A percentile compares a stretch with the other conserved stretches of the same genome.
phyloP scores from a whole-genome alignment of 2,113 vertebrate genomes.

The Daboia siamensis region DNA sequence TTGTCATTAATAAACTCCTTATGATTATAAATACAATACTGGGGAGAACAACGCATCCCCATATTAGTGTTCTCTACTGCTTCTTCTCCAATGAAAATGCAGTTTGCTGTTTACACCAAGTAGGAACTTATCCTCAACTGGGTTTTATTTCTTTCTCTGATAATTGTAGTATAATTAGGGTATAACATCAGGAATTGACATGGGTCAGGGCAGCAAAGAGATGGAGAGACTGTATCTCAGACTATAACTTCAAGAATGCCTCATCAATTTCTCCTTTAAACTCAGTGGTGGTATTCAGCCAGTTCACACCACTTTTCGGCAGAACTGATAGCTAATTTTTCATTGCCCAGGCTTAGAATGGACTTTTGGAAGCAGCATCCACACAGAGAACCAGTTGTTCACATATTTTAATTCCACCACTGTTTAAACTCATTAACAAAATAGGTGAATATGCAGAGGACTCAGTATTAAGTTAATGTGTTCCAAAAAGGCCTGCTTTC shows the following conservation, averaged over 20 bases:
- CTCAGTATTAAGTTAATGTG: neutral
- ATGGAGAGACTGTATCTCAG: neutral
- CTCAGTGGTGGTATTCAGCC: too few species aligned
- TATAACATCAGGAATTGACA: neutral
- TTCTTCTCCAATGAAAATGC: neutral
- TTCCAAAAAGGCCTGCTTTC: neutral
- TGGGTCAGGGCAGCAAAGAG: neutral
- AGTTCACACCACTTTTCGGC: too few species aligned
- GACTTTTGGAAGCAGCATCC: too few species aligned
- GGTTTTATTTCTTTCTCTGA: neutral
- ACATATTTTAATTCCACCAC: too few species aligned
- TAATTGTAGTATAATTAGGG: neutral
- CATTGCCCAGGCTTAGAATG: too few species aligned
- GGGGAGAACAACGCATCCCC: neutral
- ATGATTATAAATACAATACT: neutral
- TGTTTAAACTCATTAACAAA: neutral
- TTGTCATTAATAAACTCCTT: neutral
- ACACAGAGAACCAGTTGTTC: too few species aligned
- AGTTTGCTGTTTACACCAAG: neutral
- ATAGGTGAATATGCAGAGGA: neutral
- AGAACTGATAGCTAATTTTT: too few species aligned
- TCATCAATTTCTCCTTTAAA: neutral
- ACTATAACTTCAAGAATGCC: neutral
- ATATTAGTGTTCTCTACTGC: neutral
- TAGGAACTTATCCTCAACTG: neutral